A percentile compares a stretch with the other conserved stretches of the same genome.
These are phyloP conservation scores for Piezodorus guildinii DNA, from an alignment of 1,140 invertebrate species.

Conservation along the genomic window DNA sequence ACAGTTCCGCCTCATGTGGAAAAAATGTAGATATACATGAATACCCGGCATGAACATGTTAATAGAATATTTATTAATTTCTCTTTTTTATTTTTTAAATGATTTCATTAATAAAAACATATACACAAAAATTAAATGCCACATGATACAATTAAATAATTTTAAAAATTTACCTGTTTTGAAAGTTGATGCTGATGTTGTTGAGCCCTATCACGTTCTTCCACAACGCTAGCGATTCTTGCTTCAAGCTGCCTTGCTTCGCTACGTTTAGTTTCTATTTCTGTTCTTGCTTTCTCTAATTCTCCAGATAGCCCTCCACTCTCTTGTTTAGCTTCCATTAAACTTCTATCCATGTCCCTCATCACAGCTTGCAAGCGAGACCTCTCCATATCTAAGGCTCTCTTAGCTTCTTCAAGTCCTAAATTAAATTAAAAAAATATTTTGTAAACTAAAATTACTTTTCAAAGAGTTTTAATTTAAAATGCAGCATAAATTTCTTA, in stretches of 20 bases:
- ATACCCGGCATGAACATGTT: too few species aligned
- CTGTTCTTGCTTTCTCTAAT: constrained; percentile 51
- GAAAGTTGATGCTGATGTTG: constrained; percentile 58
- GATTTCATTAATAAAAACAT: too few species aligned
- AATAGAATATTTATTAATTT: too few species aligned
- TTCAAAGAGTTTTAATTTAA: too few species aligned
- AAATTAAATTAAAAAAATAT: not conserved
- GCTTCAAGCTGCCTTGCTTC: constrained; percentile 72
- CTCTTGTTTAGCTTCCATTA: constrained; percentile 51
- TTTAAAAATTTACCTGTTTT: constrained; percentile 49
- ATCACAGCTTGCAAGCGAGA: constrained; percentile 53
- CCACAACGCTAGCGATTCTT: constrained; percentile 57
- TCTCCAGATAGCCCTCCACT: constrained; percentile 53
- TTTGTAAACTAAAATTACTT: too few species aligned
- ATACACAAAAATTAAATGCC: too few species aligned
- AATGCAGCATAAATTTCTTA: too few species aligned
- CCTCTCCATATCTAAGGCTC: constrained; percentile 54
- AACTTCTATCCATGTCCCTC: constrained; percentile 63
- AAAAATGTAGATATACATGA: too few species aligned
- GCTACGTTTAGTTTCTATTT: constrained; percentile 54
- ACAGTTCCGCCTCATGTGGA: too few species aligned
- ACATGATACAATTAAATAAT: too few species aligned
- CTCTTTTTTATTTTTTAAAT: too few species aligned
- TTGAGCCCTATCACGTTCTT: constrained; percentile 59
- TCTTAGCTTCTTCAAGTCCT: constrained; percentile 66